Conservation (phyloP, 2,888 invertebrate genomes). For the Lasioglossum pauxillum region DNA sequence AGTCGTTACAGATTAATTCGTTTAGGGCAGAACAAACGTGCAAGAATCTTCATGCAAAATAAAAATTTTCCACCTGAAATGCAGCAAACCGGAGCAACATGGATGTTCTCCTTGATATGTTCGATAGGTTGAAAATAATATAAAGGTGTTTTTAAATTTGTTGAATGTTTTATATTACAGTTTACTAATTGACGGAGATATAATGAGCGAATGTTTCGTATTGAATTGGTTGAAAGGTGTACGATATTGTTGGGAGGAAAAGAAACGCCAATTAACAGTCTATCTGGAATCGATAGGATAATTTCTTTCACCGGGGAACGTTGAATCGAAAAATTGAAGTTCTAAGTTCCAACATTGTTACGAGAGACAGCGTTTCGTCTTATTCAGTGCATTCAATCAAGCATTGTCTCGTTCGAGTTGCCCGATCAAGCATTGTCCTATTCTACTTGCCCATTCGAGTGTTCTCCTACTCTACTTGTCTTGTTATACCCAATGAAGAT, state of each 20-base stretch:
- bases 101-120: too few species aligned
- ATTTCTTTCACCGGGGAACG: neutral
- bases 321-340: neutral
- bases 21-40: neutral
- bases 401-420: slow-evolving; percentile 7
- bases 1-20: neutral
- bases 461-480: neutral
- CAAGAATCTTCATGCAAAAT: neutral
- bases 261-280: neutral
- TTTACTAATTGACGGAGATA: neutral
- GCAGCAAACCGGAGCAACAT: too few species aligned
- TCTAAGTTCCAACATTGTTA: neutral
- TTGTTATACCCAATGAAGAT: neutral
- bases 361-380: neutral
- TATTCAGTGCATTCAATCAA: slow-evolving; percentile 9
- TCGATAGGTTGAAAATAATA: too few species aligned
- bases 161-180: too few species aligned
- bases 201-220: too few species aligned
- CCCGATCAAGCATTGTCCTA: slow-evolving; percentile 1
- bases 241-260: neutral
- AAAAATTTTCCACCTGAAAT: too few species aligned
- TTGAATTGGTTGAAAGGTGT: neutral
- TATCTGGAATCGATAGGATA: neutral
- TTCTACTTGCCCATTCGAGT: slow-evolving; percentile 7
- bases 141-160: too few species aligned